A percentile compares a stretch with the other conserved stretches of the same genome.
phyloP scores from a whole-genome alignment of 2,888 invertebrate genomes.

The Pediacus dermestoides region DNA sequence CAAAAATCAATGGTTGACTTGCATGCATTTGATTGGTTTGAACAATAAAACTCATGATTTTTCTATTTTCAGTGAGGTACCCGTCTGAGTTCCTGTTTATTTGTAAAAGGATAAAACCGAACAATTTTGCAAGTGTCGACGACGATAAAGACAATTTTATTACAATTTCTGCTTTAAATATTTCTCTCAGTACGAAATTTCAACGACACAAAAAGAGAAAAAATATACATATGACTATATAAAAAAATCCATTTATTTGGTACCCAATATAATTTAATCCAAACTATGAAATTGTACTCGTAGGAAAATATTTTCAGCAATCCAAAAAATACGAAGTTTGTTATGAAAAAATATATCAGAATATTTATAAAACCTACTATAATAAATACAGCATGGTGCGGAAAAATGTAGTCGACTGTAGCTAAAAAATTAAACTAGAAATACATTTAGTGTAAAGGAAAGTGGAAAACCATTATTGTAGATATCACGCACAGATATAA shows the following conservation, averaged over 20 bases:
- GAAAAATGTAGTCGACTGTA: slow-evolving; percentile 20
- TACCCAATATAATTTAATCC: slow-evolving; percentile 22
- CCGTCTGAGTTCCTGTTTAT: slow-evolving; percentile 21
- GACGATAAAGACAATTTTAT: slow-evolving; percentile 25
- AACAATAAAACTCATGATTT: slow-evolving; percentile 3
- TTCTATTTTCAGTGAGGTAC: slow-evolving; percentile 35
- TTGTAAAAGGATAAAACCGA: slow-evolving; percentile 24
- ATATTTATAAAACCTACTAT: slow-evolving; percentile 23
- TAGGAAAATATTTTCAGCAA: slow-evolving; percentile 26
- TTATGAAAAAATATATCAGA: slow-evolving; percentile 29
- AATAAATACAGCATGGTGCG: slow-evolving; percentile 19
- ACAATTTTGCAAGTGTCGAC: slow-evolving; percentile 16
- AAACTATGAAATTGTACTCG: slow-evolving; percentile 24
- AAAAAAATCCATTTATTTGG: slow-evolving; percentile 16
- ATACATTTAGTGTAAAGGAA: slow-evolving; percentile 30
- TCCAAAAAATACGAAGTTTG: slow-evolving; percentile 29
- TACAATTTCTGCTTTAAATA: slow-evolving; percentile 32
- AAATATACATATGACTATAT: slow-evolving; percentile 46
- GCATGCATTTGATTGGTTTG: neutral
- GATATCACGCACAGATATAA: slow-evolving; percentile 44
- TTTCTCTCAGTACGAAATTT: too few relatives aligned
- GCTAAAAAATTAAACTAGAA: slow-evolving; percentile 21
- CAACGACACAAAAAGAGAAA: too few relatives aligned
- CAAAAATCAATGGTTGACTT: too few relatives aligned
- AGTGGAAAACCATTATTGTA: slow-evolving; percentile 37